Evolutionary conservation across 2,888 invertebrate genomes (phyloP), one percentile per base, ranked within the genome.

Genomic region (Caenorhabditis sp.): DNA sequence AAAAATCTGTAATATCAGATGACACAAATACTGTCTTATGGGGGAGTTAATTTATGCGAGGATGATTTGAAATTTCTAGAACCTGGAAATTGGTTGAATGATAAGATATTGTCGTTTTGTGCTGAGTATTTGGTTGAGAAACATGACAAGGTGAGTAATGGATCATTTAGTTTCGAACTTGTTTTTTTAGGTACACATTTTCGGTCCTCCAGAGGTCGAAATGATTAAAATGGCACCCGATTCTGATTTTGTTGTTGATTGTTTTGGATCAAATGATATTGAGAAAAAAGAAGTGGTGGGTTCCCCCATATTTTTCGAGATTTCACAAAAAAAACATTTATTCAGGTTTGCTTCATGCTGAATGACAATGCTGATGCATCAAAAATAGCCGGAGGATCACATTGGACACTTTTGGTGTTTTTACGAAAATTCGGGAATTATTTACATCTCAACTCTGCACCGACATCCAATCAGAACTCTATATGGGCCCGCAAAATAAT

Each of bases 21-120:
- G 62, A 27, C 53, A 23, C 53, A 43, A 23, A 27, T 31, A 19
- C 31, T 55, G 17, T 57, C 37, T 17, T 57, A 27, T 43, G 57
- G 63, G 14, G 62, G 58, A 19, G 62, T 54, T n/a, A 62, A 58
- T 43, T 21, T 68, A 14, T 58, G 50, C 24, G 23, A 49, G n/a
- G 50, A 69, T 17, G 75, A 68, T 36, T 19, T 66, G 37, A 23
- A 37, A 26, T 60, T 79, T 14, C 50, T 82, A 31, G 53, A 66
- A 27, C 57, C 59, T 2, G 66, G 69, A 10, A 26, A 63, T 24
- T 82, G 82, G 82, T 72, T 81, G 53, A 82, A 79, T 31, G 82
- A 82, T 61, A 72, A 70, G 36, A 19, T 79, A 2, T 69, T 82
- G 37, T 69, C 81, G 1, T 81, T 82, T 57, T 71, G 71, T 8